These are phyloP conservation scores for Macrocentrus cingulum DNA, from an alignment of 1,140 invertebrate species.

Conservation along the genomic window DNA sequence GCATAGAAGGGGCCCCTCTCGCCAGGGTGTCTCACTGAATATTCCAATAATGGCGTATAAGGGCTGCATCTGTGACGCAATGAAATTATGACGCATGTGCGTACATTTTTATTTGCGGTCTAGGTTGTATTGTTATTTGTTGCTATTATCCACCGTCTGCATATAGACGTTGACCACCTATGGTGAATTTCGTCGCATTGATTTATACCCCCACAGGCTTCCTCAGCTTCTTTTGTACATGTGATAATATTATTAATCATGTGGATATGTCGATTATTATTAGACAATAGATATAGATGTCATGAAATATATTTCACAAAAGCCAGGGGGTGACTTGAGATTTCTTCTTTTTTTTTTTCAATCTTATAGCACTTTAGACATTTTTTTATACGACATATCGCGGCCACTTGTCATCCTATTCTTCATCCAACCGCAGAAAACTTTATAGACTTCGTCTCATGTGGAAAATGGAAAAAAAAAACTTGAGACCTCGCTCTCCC, in stretches of 20 bases:
- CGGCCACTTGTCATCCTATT: conserved; percentile 45
- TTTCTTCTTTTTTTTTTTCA: background rate
- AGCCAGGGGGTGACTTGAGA: background rate
- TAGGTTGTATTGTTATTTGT: too few species aligned
- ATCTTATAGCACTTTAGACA: background rate
- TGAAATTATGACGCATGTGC: conserved; percentile 5
- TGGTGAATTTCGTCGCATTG: too few species aligned
- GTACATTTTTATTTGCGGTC: too few species aligned
- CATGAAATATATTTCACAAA: background rate
- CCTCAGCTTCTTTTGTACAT: too few species aligned
- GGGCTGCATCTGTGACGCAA: conserved; percentile 22
- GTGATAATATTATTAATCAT: too few species aligned
- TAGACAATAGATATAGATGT: background rate
- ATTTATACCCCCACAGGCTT: too few species aligned
- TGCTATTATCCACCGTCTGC: too few species aligned
- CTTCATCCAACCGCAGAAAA: conserved; percentile 15
- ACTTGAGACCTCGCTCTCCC: conserved; percentile 30
- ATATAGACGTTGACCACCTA: too few species aligned
- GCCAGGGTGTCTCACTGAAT: conserved; percentile 6
- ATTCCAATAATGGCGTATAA: conserved; percentile 15
- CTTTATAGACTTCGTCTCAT: conserved; percentile 28
- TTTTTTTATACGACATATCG: conserved; percentile 29
- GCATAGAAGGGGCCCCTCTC: background rate
- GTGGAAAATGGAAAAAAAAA: conserved; percentile 7
- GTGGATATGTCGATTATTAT: background rate